These are phyloP conservation scores for Oscheius sp. DNA, from an alignment of 2,888 invertebrate genomes.

Conservation along the genomic window DNA sequence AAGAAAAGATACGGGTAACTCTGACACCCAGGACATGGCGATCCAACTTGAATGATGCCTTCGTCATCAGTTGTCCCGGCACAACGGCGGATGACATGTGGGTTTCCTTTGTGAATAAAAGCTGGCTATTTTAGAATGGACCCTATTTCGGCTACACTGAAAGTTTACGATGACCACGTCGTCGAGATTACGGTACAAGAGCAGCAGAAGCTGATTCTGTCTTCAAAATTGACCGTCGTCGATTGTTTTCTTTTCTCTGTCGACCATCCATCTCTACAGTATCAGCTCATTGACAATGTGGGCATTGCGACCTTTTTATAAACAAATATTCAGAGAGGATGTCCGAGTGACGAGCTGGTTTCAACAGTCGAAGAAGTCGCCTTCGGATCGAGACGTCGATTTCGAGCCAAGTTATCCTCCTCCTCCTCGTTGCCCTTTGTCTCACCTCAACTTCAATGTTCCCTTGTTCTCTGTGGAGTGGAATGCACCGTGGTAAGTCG, in stretches of 20 bases:
- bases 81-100: slow-evolving; percentile 1
- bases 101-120: not conserved
- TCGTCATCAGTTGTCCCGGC: not conserved
- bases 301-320: too few species aligned
- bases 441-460: slow-evolving; percentile 26
- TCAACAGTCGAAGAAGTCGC: not conserved
- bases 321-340: not conserved
- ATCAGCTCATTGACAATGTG: too few species aligned
- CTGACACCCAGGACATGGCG: not conserved
- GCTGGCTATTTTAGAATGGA: not conserved
- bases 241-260: slow-evolving; percentile 16
- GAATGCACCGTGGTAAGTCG: slow-evolving; percentile 23
- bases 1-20: not conserved
- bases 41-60: not conserved
- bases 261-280: not conserved
- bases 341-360: not conserved
- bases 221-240: not conserved
- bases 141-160: not conserved
- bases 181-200: slow-evolving; percentile 11
- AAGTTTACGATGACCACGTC: not conserved
- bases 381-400: not conserved
- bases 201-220: slow-evolving; percentile 16
- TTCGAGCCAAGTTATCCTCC: not conserved
- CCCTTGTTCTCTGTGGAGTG: slow-evolving; percentile 20
- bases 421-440: not conserved